These are phyloP conservation scores for Vanessa cardui DNA, from an alignment of 2,888 invertebrate genomes.

Conservation along the genomic window DNA sequence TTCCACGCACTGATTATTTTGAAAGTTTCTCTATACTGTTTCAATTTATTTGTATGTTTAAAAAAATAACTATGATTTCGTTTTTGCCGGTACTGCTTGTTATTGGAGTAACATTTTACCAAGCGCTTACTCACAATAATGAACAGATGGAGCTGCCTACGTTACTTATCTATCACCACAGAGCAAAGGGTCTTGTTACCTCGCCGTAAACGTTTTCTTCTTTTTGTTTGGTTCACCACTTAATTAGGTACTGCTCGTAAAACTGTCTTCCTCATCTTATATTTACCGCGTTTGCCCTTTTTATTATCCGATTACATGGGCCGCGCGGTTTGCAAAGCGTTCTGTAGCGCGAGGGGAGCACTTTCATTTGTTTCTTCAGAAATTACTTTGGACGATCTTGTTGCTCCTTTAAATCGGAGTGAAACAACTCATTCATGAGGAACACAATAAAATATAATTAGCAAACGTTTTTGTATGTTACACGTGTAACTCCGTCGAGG, in stretches of 20 bases:
- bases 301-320: slow-evolving; percentile 83
- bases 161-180: slow-evolving; percentile 47
- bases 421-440: slow-evolving; percentile 52
- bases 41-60: slow-evolving; percentile 10
- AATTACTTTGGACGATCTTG: slow-evolving; percentile 75
- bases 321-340: slow-evolving; percentile 78
- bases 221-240: slow-evolving; percentile 80
- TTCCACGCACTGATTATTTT: slow-evolving; percentile 60
- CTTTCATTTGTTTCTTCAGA: slow-evolving; percentile 82
- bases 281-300: slow-evolving; percentile 84
- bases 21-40: slow-evolving; percentile 29
- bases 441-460: slow-evolving; percentile 67
- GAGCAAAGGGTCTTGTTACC: slow-evolving; percentile 45
- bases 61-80: background rate
- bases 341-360: slow-evolving; percentile 76
- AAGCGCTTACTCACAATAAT: background rate
- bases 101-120: background rate
- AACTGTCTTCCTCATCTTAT: slow-evolving; percentile 84
- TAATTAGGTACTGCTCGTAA: slow-evolving; percentile 83
- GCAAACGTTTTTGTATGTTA: slow-evolving; percentile 66
- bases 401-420: slow-evolving; percentile 48
- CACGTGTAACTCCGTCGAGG: slow-evolving; percentile 62
- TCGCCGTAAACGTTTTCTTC: slow-evolving; percentile 72
- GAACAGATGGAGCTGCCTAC: slow-evolving; percentile 33
- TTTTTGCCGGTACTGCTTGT: background rate